Evolutionary conservation across 2,113 vertebrate genomes (phyloP).

Genomic region (Prunella fulvescens): DNA sequence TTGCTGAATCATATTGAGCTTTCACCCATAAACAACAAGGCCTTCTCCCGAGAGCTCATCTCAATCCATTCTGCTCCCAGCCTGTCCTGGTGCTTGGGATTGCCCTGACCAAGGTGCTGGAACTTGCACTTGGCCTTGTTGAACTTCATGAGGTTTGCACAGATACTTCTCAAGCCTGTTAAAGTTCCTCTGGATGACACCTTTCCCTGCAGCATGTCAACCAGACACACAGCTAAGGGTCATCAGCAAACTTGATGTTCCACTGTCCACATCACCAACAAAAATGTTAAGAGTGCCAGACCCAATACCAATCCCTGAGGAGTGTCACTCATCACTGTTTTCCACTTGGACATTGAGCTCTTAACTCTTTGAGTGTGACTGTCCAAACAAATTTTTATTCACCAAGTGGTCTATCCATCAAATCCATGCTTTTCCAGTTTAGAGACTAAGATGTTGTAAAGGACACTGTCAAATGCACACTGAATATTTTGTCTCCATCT

Average conservation of each 20-base stretch:
- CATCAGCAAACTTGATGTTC: background rate
- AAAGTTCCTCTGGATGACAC: background rate
- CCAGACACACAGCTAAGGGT: background rate
- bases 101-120: background rate
- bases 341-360: rapidly evolving
- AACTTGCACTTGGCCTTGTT: background rate
- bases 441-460: background rate
- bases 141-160: background rate
- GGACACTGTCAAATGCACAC: background rate
- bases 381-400: background rate
- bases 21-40: background rate
- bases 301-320: background rate
- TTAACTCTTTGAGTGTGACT: background rate
- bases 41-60: background rate
- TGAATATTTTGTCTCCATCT: background rate
- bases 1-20: background rate
- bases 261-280: background rate
- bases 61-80: background rate
- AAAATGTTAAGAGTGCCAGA: background rate
- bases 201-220: background rate
- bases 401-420: background rate
- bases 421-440: background rate
- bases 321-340: rapidly evolving
- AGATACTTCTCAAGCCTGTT: background rate
- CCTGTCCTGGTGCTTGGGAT: background rate